phyloP scores from a whole-genome alignment of 2,797 vertebrate species.

The Rachycentron canadum region DNA sequence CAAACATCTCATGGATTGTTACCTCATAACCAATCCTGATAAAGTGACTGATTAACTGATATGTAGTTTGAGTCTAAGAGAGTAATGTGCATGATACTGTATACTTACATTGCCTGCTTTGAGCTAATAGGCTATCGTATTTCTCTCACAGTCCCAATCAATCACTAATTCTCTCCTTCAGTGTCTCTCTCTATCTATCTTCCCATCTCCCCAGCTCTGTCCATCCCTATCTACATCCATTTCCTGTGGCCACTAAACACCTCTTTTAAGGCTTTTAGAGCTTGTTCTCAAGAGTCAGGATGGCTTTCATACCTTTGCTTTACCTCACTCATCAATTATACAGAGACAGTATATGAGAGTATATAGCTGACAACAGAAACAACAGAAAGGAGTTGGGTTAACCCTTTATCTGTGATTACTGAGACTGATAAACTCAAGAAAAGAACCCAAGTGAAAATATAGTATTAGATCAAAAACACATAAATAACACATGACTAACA shows the following conservation, averaged over 20 bases:
- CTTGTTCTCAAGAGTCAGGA: slow-evolving; percentile 50
- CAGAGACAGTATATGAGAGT: slow-evolving; percentile 30
- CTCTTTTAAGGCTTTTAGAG: slow-evolving; percentile 76
- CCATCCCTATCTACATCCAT: slow-evolving; percentile 55
- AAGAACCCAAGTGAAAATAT: not conserved
- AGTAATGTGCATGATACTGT: not conserved
- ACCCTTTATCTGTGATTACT: not conserved
- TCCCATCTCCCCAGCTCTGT: slow-evolving; percentile 17
- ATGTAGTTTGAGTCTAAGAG: not conserved
- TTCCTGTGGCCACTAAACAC: slow-evolving; percentile 78
- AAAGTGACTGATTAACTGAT: not conserved
- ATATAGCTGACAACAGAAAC: slow-evolving; percentile 26
- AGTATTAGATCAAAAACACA: slow-evolving; percentile 1
- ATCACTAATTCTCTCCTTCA: slow-evolving; percentile 47
- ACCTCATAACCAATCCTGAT: slow-evolving; percentile 7
- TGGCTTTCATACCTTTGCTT: slow-evolving; percentile 67
- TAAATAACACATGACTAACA: not conserved
- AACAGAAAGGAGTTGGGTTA: not conserved
- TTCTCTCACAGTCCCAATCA: slow-evolving; percentile 51
- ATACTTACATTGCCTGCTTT: slow-evolving; percentile 16
- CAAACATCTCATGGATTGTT: not conserved
- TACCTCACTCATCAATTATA: slow-evolving; percentile 72
- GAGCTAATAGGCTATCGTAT: slow-evolving; percentile 49
- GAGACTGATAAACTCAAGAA: not conserved
- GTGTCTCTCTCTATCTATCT: slow-evolving; percentile 6